Conservation (phyloP, 2,113 vertebrate species). For the Chloropsis cyanopogon region DNA sequence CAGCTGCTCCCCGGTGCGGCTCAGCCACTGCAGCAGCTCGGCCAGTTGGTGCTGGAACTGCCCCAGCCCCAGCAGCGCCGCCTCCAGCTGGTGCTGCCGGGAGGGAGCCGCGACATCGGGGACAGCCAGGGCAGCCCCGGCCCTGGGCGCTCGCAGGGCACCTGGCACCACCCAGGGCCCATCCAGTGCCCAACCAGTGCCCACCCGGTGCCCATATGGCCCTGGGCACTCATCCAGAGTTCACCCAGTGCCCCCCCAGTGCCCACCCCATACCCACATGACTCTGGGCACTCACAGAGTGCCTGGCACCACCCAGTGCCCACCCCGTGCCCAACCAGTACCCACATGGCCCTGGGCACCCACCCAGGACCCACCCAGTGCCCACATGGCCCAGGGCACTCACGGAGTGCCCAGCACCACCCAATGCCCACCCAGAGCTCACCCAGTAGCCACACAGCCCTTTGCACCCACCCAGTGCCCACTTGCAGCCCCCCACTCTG, state of each 20-base stretch:
- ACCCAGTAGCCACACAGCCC: too few species aligned
- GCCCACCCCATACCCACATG: fast-evolving
- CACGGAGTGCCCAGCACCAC: neutral
- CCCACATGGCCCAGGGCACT: fast-evolving
- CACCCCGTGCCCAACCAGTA: too few species aligned
- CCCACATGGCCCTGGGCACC: fast-evolving
- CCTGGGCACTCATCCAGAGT: neutral
- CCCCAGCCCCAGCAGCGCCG: conserved; percentile 82
- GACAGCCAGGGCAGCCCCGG: fast-evolving
- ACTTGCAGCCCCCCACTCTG: too few species aligned
- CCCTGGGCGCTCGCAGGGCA: too few species aligned
- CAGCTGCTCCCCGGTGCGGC: conserved; percentile 76
- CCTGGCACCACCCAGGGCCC: neutral
- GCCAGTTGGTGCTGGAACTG: conserved; percentile 87
- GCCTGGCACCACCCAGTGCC: too few species aligned
- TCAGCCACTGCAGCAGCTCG: conserved; percentile 84
- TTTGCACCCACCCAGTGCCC: neutral
- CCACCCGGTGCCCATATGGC: neutral
- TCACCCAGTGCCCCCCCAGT: neutral
- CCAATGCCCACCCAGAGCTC: too few species aligned
- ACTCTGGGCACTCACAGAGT: neutral
- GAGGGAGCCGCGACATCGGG: fast-evolving
- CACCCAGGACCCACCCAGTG: too few species aligned
- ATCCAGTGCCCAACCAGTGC: too few species aligned
- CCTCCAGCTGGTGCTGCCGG: conserved; percentile 83